Percentiles rank a stretch among this genome's conserved stretches.
Conservation (phyloP, 2,888 invertebrate species). For the Serrognathus titanus region DNA sequence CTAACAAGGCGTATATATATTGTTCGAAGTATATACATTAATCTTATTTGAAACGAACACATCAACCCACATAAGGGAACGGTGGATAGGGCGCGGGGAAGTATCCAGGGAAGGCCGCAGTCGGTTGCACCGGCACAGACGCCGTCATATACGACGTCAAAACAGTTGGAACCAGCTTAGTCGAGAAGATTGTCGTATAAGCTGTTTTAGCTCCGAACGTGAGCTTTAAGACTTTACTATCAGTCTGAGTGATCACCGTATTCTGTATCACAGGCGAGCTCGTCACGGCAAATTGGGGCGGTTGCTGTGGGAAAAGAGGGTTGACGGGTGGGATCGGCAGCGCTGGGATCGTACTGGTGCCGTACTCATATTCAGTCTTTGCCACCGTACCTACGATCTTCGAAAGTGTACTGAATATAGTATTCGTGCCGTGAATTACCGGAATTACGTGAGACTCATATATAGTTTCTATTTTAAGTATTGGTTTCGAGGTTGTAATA, state of each 20-base stretch:
- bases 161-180: conserved; percentile 76
- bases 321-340: conserved; percentile 45
- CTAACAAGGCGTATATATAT: conserved; percentile 21
- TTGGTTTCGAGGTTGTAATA: conserved; percentile 74
- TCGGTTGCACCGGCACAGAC: conserved; percentile 69
- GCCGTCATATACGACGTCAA: conserved; percentile 82
- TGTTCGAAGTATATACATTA: conserved; percentile 26
- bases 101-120: conserved; percentile 69
- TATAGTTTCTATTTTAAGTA: conserved; percentile 71
- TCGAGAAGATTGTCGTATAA: conserved; percentile 81
- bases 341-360: conserved; percentile 67
- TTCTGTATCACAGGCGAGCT: conserved; percentile 79
- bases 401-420: conserved; percentile 74
- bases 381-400: conserved; percentile 71
- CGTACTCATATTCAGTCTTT: conserved; percentile 74
- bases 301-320: conserved; percentile 54
- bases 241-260: conserved; percentile 73
- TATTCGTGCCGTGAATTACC: conserved; percentile 70
- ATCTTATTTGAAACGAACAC: conserved; percentile 21
- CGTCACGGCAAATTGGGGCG: conserved; percentile 68
- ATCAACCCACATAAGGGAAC: conserved; percentile 73
- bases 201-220: conserved; percentile 90
- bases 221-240: conserved; percentile 77
- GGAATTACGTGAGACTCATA: conserved; percentile 82
- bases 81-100: conserved; percentile 74